Conservation (phyloP, 2,888 invertebrate species). For the Drosophila suboccidentalis region DNA sequence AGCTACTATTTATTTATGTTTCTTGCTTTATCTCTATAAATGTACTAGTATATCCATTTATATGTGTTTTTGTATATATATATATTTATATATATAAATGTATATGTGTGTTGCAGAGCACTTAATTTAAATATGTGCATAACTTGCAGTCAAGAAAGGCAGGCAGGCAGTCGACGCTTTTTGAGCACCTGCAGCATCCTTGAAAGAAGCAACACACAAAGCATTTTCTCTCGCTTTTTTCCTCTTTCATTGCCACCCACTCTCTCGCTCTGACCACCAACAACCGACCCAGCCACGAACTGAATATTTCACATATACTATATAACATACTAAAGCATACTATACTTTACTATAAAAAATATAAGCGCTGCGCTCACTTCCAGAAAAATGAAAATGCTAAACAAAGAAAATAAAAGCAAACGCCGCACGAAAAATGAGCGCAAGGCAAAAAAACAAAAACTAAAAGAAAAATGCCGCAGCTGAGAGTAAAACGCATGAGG, state of each 20-base stretch:
- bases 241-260: neutral
- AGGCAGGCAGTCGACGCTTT: slow-evolving; percentile 38
- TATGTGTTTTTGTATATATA: neutral
- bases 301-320: slow-evolving; percentile 54
- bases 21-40: slow-evolving; percentile 33
- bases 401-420: slow-evolving; percentile 79
- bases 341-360: slow-evolving; percentile 40
- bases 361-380: slow-evolving; percentile 54
- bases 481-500: slow-evolving; percentile 9
- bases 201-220: slow-evolving; percentile 56
- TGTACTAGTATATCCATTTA: neutral
- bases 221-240: slow-evolving; percentile 33
- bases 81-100: slow-evolving; percentile 10
- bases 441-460: slow-evolving; percentile 62
- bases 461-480: slow-evolving; percentile 72
- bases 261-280: slow-evolving; percentile 9
- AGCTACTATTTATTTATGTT: slow-evolving; percentile 46
- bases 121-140: slow-evolving; percentile 73
- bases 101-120: slow-evolving; percentile 37
- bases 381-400: slow-evolving; percentile 76
- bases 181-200: slow-evolving; percentile 72
- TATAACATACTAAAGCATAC: slow-evolving; percentile 31
- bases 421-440: slow-evolving; percentile 58
- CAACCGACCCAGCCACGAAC: slow-evolving; percentile 28
- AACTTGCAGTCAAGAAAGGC: slow-evolving; percentile 56